Conservation (phyloP, 2,888 invertebrate species). For the Tyria jacobaeae region DNA sequence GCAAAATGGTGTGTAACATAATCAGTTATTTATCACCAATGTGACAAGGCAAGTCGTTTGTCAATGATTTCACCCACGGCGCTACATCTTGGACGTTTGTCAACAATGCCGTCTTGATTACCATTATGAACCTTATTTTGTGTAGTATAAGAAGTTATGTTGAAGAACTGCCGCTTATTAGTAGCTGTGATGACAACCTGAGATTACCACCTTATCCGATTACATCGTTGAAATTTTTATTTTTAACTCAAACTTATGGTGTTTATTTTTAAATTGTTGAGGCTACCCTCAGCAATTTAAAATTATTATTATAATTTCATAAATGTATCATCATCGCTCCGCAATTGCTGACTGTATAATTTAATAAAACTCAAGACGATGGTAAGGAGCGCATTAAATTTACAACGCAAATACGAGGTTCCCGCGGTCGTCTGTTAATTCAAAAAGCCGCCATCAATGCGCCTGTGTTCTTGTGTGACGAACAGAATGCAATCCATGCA, state of each 20-base stretch:
- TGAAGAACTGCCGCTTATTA: conserved; percentile 62
- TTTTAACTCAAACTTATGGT: conserved; percentile 64
- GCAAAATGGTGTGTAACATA: conserved; percentile 83
- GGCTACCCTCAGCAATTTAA: too few species aligned
- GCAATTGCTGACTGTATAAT: conserved; percentile 47
- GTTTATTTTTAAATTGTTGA: conserved; percentile 48
- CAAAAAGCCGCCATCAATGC: conserved; percentile 75
- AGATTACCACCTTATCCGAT: conserved; percentile 80
- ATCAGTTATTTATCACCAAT: conserved; percentile 85
- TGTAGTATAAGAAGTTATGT: conserved; percentile 62
- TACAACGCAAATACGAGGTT: conserved; percentile 58
- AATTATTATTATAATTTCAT: conserved; percentile 41
- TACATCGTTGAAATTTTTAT: conserved; percentile 75
- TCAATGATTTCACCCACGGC: conserved; percentile 83
- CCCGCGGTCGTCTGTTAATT: conserved; percentile 64
- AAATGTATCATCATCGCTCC: conserved; percentile 44
- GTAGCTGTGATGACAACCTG: conserved; percentile 76
- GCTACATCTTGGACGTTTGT: conserved; percentile 75
- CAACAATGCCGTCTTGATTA: conserved; percentile 53
- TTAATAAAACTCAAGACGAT: conserved; percentile 56
- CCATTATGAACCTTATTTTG: conserved; percentile 67
- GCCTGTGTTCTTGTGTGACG: conserved; percentile 73
- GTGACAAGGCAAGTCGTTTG: conserved; percentile 82
- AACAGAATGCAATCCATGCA: conserved; percentile 78
- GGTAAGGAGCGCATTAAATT: conserved; percentile 65